These are phyloP conservation scores for Xenopus tropicalis DNA, from an alignment of 2,113 vertebrate species.

Conservation along the genomic window UCB_Xtro_10.0 CM004450.2:82248501-82249000, in stretches of 20 bases:
- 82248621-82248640: conserved; percentile 62
- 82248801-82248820: rapidly evolving
- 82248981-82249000: too few relatives aligned
- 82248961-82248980: too few relatives aligned
- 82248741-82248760: conserved; percentile 18
- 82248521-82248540: conserved; percentile 71
- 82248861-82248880: too few relatives aligned
- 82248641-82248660: conserved; percentile 82
- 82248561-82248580: conserved; percentile 78
- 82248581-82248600: conserved; percentile 84
- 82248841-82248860: too few relatives aligned
- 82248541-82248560: conserved; percentile 74
- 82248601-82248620: conserved; percentile 87
- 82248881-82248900: too few relatives aligned
- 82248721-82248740: conserved; percentile 51
- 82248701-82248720: conserved; percentile 79
- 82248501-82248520: conserved; percentile 70
- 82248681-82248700: conserved; percentile 90
- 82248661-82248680: conserved; percentile 83
- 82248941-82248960: too few relatives aligned
- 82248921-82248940: too few relatives aligned
- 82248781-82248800: neutral
- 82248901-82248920: too few relatives aligned
- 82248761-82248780: neutral
- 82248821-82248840: too few relatives aligned